Evolutionary conservation across 2,888 invertebrate species (phyloP).

Genomic region (Heliothis peltigera): DNA sequence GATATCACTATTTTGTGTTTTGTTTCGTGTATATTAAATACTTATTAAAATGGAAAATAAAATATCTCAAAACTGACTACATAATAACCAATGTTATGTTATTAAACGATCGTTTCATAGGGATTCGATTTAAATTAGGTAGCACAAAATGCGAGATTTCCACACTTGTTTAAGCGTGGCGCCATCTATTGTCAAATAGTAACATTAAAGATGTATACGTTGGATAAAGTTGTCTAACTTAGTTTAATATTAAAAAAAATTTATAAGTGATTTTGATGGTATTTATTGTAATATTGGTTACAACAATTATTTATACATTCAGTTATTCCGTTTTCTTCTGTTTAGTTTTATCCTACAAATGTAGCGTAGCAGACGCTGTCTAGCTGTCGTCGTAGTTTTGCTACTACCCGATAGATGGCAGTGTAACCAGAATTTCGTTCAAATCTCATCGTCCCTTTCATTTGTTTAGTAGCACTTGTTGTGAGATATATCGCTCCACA

Average conservation of each 20-base stretch:
- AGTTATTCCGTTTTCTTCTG: background rate
- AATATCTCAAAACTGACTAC: too few species aligned
- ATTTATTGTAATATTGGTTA: too few species aligned
- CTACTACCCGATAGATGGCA: conserved; percentile 75
- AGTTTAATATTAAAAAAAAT: too few species aligned
- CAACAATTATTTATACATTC: background rate
- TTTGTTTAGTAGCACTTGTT: conserved; percentile 69
- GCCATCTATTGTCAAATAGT: conserved; percentile 71
- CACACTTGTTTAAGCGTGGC: conserved; percentile 12
- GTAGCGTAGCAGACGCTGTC: background rate
- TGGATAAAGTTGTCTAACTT: background rate
- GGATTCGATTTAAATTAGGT: too few species aligned
- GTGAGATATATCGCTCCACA: conserved; percentile 74
- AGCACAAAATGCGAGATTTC: too few species aligned
- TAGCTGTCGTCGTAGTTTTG: conserved; percentile 43
- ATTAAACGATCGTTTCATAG: too few species aligned
- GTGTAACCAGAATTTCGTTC: conserved; percentile 28
- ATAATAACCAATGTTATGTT: too few species aligned
- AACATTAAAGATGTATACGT: conserved; percentile 4
- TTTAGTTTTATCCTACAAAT: background rate
- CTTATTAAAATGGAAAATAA: too few species aligned
- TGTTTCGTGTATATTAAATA: too few species aligned
- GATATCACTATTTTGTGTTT: too few species aligned
- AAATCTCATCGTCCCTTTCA: conserved; percentile 44
- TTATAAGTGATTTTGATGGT: too few species aligned